Evolutionary conservation across 2,888 invertebrate species (phyloP), one percentile per base, ranked within the genome.

Genomic region (Eupithecia tripunctaria): DNA sequence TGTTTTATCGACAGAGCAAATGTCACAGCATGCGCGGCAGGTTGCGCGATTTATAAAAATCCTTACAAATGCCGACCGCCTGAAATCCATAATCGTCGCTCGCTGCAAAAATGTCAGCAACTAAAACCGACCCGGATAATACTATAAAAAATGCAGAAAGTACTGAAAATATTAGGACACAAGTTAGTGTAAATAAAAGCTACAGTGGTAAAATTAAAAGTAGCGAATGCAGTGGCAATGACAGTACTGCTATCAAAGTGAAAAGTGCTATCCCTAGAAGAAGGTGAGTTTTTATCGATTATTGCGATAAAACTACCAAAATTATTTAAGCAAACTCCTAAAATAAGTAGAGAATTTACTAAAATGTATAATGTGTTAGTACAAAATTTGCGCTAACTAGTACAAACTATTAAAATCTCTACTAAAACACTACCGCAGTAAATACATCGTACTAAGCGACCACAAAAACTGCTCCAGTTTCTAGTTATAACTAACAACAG

Each of bases 1-100:
- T 90, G 85, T 76, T 89, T 86, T 87, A 90, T 80, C 91, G 84
- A 89, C 88, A 32, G 66, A 73, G 78, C 67, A 64, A 68, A 79
- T 85, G 88, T 89, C 89, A 88, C 75, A 72, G 86, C 84, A 91
- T 94, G 94, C 94, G 94, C 94, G 92, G 88, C 90, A 86, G 87
- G 81, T 86, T 94, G 94, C 94, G 94, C 93, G 92, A 89, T 90
- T 90, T 94, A 93, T 90, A 93, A 94, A 94, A 91, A 90, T 93
- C 90, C 85, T 84, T 85, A 87, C 90, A 90, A 92, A 92, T 90
- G 89, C 87, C 85, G 81, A 86, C 88, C 86, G 89, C 84, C 91
- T 87, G 88, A 93, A 93, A 93, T 93, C 93, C 91, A 92, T 93
- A 93, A 89, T 91, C 88, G 89, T 89, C 90, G 89, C 86, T 82